Conservation (phyloP, 2,888 invertebrate genomes). For the Oscheius sp. region DNA sequence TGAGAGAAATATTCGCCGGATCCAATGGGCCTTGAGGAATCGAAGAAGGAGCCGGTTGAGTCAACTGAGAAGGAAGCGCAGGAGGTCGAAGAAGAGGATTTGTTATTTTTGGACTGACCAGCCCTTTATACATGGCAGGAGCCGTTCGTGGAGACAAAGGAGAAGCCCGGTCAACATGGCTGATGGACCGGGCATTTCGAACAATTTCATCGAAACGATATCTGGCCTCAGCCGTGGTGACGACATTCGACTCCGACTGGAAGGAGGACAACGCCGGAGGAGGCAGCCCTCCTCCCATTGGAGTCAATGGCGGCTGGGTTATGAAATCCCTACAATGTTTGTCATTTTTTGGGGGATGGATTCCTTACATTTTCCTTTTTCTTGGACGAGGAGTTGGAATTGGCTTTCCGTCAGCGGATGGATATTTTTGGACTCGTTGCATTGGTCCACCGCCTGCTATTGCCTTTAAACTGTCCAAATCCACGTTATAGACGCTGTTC, state of each 20-base stretch:
- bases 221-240: constrained; percentile 20
- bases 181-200: background rate
- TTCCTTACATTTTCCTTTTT: constrained; percentile 19
- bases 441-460: background rate
- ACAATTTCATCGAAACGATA: constrained; percentile 36
- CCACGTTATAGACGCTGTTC: constrained; percentile 50
- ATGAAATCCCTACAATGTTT: background rate
- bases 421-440: background rate
- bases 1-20: constrained; percentile 29
- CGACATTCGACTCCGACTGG: constrained; percentile 3
- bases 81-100: background rate
- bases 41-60: background rate
- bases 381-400: background rate
- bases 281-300: background rate
- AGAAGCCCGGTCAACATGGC: background rate
- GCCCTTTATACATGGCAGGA: background rate
- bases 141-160: constrained; percentile 1
- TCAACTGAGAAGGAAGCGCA: background rate
- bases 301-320: background rate
- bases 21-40: background rate
- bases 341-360: background rate
- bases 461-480: constrained; percentile 19
- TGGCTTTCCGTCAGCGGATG: constrained; percentile 4
- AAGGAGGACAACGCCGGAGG: constrained; percentile 23
- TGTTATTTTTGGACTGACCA: constrained; percentile 1